Evolutionary conservation across 2,113 vertebrate species (phyloP).

Genomic region (Chelonoidis abingdonii): DNA sequence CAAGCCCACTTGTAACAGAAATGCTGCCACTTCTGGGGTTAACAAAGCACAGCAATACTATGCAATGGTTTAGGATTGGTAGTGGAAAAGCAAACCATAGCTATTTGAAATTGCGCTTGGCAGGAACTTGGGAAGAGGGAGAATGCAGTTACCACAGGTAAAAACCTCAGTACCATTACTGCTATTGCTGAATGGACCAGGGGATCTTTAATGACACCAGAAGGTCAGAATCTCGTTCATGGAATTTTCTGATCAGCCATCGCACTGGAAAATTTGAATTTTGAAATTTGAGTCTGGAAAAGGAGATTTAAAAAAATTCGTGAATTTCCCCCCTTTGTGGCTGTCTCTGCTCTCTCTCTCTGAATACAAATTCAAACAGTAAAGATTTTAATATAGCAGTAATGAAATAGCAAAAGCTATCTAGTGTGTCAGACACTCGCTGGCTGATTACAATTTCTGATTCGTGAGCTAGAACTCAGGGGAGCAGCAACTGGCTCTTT

Average conservation of each 20-base stretch:
- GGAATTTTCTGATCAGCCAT: not conserved
- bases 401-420: slow-evolving; percentile 63
- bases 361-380: slow-evolving; percentile 35
- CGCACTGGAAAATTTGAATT: not conserved
- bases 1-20: not conserved
- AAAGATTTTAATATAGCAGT: slow-evolving; percentile 54
- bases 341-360: not conserved
- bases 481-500: slow-evolving; percentile 72
- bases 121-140: not conserved
- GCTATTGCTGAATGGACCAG: not conserved
- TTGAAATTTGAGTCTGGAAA: not conserved
- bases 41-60: not conserved
- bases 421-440: slow-evolving; percentile 37
- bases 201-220: fast-evolving
- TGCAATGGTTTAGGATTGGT: not conserved
- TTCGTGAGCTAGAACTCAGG: slow-evolving; percentile 60
- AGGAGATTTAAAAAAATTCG: not conserved
- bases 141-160: not conserved
- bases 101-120: not conserved
- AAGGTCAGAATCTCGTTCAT: fast-evolving
- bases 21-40: not conserved
- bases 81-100: fast-evolving
- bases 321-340: not conserved
- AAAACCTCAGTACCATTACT: not conserved
- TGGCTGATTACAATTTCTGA: slow-evolving; percentile 70